These are phyloP conservation scores for Acropora tenuis DNA, from an alignment of 64 coral and sea anemone genomes.

Conservation along the genomic window DNA sequence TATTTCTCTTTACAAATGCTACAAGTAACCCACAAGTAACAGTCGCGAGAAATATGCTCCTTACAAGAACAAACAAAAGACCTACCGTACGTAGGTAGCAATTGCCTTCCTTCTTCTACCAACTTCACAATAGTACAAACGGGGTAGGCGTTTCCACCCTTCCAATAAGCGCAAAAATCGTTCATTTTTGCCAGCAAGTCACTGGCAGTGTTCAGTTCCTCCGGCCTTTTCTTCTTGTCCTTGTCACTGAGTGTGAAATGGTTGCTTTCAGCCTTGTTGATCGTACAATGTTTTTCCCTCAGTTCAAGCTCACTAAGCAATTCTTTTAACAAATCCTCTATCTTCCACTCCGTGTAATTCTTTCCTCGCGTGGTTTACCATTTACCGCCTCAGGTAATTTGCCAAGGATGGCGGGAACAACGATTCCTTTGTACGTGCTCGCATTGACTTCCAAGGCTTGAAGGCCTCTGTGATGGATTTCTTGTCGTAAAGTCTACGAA, in stretches of 20 bases:
- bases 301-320: conserved; percentile 27
- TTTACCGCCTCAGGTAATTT: conserved; percentile 39
- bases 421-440: no score
- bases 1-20: conserved; percentile 1
- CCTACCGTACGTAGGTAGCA: no score
- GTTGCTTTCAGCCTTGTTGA: neutral
- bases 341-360: neutral
- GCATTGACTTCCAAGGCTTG: no score
- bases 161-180: conserved; percentile 42
- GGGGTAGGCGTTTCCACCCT: conserved; percentile 2
- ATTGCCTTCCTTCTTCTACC: no score
- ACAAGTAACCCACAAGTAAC: neutral
- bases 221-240: neutral
- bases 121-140: neutral
- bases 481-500: neutral
- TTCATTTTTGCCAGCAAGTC: conserved; percentile 23
- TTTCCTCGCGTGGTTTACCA: conserved; percentile 5
- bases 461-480: conserved; percentile 39
- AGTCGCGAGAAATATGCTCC: neutral
- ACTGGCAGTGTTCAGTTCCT: neutral
- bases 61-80: no score
- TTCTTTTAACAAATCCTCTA: conserved; percentile 38
- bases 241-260: neutral
- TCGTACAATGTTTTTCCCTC: conserved; percentile 7
- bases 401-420: no score